Conservation (phyloP, 2,113 vertebrate species). For the Lepidothrix coronata region DNA sequence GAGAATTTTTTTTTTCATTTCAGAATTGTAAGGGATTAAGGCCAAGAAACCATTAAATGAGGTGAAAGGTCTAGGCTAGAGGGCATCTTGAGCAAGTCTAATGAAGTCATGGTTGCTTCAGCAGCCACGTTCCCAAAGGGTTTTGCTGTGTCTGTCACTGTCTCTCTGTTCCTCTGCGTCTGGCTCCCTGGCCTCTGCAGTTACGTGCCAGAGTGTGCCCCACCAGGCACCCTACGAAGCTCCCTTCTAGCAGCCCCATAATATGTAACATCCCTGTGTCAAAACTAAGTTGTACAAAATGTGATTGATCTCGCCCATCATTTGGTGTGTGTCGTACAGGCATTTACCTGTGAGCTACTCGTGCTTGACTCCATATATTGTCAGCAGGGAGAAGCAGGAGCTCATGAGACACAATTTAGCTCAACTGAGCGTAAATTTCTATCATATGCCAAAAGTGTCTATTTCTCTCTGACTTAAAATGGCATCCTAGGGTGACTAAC, state of each 20-base stretch:
- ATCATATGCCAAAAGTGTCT: not conserved
- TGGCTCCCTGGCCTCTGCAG: not conserved
- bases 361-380: not conserved
- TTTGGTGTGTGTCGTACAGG: not conserved
- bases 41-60: constrained; percentile 63
- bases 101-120: constrained; percentile 61
- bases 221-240: not conserved
- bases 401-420: not conserved
- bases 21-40: constrained; percentile 50
- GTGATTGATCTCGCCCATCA: rapidly evolving
- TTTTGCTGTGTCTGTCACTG: constrained; percentile 19
- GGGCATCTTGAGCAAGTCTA: constrained; percentile 64
- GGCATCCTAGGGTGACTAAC: not conserved
- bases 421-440: constrained; percentile 30
- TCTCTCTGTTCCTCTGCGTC: constrained; percentile 3
- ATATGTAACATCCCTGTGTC: not conserved
- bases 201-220: rapidly evolving
- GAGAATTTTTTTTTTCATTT: constrained; percentile 20
- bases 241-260: not conserved
- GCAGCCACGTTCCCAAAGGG: constrained; percentile 12
- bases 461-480: not conserved
- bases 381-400: not conserved
- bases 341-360: not conserved
- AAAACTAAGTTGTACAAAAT: not conserved
- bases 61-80: constrained; percentile 60